Base-by-base conservation (phyloP, 2,888 invertebrate species). In the Leptura quadrifasciata region DNA sequence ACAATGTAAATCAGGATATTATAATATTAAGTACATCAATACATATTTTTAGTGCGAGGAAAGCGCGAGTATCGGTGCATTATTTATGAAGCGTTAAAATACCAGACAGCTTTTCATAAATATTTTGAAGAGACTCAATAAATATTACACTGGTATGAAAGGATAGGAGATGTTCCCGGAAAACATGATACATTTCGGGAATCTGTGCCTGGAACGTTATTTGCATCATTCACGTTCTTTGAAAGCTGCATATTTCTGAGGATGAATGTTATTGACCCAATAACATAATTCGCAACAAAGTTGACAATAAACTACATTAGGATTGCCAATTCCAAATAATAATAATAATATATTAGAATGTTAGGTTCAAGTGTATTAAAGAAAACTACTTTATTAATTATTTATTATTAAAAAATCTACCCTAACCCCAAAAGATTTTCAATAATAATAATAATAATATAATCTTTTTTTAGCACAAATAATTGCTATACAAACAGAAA, bases 1-100 rank as follows among this genome's bases (percentile, higher is more conserved):
- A 47, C 47, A 47, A 47, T 47, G 47, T 47, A 47, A 47, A 47
- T 47, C 47, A 47, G 47, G n/a, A 47, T 47, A 47, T 47, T 47
- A 47, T 6, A 47, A 47, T 47, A 47, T 47, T 47, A 47, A 47
- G 47, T 47, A 47, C 47, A 47, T 47, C n/a, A 47, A 47, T 47
- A n/a, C n/a, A 47, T 47, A 47, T 47, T 47, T 47, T 47, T 47
- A 47, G n/a, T 47, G 47, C 47, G 47, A 47, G 47, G 47, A 5
- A 47, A n/a, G 17, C n/a, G 47, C 47, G n/a, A n/a, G 47, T 15
- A 47, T 47, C 47, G 47, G n/a, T 47, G 47, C 47, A 47, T 47
- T 47, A 47, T 47, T 47, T 47, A 47, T 47, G 47, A n/a, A 47
- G 47, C 47, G 47, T n/a, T n/a, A 47, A 47, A 47, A 47, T 47